phyloP scores from a whole-genome alignment of 1,140 invertebrate species.

The Trypoxylus dichotomus region DNA sequence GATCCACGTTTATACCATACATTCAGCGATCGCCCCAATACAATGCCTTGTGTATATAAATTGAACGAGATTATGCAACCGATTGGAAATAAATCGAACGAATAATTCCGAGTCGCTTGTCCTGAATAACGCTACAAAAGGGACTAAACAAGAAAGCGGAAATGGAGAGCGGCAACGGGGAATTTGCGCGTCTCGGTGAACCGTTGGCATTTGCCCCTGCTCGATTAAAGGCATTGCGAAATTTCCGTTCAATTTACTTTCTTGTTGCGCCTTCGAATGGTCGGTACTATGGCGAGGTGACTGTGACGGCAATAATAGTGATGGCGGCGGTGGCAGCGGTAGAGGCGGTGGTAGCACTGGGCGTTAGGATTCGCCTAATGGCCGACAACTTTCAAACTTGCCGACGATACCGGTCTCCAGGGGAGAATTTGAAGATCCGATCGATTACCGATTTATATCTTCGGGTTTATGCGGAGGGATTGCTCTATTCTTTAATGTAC shows the following conservation, averaged over 20 bases:
- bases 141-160: slow-evolving; percentile 37
- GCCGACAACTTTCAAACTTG: slow-evolving; percentile 18
- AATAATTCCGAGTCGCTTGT: slow-evolving; percentile 34
- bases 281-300: slow-evolving; percentile 16
- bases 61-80: slow-evolving; percentile 27
- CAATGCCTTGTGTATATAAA: slow-evolving; percentile 27
- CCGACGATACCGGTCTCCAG: neutral
- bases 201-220: slow-evolving; percentile 44
- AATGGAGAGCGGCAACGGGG: slow-evolving; percentile 32
- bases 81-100: slow-evolving; percentile 29
- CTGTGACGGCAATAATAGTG: neutral
- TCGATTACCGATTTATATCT: slow-evolving; percentile 25
- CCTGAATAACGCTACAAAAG: slow-evolving; percentile 34
- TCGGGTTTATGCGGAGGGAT: slow-evolving; percentile 1
- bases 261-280: slow-evolving; percentile 44
- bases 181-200: slow-evolving; percentile 37
- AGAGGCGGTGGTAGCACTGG: neutral
- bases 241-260: slow-evolving; percentile 49
- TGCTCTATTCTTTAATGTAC: slow-evolving; percentile 18
- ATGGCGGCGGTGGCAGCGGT: neutral
- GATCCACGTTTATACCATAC: neutral
- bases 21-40: neutral
- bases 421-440: slow-evolving; percentile 19
- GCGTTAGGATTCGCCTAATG: slow-evolving; percentile 17
- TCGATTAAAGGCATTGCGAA: slow-evolving; percentile 47